These are phyloP conservation scores for Pseudomyrmex pallidus DNA, from an alignment of 1,140 invertebrate genomes.

Conservation along the genomic window DNA sequence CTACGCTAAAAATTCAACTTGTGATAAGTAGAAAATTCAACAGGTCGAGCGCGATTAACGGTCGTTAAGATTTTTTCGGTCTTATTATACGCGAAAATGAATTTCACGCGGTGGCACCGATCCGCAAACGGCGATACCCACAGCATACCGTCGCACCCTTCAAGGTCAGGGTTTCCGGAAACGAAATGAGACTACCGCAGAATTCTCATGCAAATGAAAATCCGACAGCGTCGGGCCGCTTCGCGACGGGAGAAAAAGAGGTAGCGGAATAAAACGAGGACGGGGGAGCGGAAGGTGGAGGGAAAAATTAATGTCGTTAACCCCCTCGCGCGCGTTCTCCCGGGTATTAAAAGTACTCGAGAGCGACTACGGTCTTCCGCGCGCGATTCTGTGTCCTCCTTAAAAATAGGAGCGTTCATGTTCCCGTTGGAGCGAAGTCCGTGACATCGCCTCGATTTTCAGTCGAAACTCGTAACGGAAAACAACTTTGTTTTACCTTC, in stretches of 20 bases:
- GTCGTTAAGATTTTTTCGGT: constrained; percentile 7
- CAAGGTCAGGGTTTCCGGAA: constrained; percentile 70
- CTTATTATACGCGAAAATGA: constrained; percentile 60
- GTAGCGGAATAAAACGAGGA: constrained; percentile 33
- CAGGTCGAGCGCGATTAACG: constrained; percentile 44
- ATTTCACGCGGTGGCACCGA: constrained; percentile 35
- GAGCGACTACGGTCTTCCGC: constrained; percentile 66
- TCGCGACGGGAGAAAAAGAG: constrained; percentile 61
- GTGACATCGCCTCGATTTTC: not conserved
- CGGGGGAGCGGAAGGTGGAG: constrained; percentile 43
- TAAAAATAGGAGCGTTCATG: constrained; percentile 66
- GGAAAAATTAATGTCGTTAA: constrained; percentile 80
- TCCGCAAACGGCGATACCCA: constrained; percentile 50
- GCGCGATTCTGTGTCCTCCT: constrained; percentile 69
- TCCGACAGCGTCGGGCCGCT: constrained; percentile 47
- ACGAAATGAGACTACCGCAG: constrained; percentile 59
- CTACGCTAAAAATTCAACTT: not conserved
- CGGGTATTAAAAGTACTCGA: constrained; percentile 78
- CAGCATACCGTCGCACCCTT: constrained; percentile 38
- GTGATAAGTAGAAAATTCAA: constrained; percentile 48
- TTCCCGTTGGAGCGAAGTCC: constrained; percentile 11
- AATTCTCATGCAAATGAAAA: constrained; percentile 74
- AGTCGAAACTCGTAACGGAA: not conserved
- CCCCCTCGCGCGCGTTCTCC: constrained; percentile 72
- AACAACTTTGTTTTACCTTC: not conserved